Evolutionary conservation across 1,140 invertebrate genomes (phyloP).

Genomic region (Eriocheir sinensis): DNA sequence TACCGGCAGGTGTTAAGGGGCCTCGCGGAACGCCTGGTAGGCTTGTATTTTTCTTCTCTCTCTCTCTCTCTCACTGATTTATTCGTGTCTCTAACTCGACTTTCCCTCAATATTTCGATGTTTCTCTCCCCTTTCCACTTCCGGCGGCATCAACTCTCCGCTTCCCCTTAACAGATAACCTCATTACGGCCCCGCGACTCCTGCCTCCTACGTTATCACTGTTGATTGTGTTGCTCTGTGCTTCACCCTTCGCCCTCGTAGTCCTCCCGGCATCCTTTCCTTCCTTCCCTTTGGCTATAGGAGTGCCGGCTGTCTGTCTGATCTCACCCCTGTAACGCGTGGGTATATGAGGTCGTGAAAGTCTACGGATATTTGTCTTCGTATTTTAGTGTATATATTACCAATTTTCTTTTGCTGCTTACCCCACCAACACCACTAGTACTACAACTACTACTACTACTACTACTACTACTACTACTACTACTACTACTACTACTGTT

Average conservation of each 20-base stretch:
- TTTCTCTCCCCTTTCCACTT: not conserved
- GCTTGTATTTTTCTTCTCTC: not conserved
- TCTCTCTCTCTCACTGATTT: no score
- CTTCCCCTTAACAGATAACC: not conserved
- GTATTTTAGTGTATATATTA: no score
- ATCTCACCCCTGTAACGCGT: no score
- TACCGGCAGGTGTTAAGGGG: not conserved
- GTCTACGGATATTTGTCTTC: no score
- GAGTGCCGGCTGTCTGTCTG: no score
- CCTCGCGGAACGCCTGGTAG: not conserved
- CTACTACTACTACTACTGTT: not conserved
- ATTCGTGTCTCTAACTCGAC: no score
- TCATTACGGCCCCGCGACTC: not conserved
- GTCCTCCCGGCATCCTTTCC: no score
- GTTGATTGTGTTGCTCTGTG: not conserved
- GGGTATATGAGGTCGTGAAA: no score
- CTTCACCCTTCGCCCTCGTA: not conserved
- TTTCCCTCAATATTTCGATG: not conserved
- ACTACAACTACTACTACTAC: not conserved
- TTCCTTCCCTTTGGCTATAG: not conserved
- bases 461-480: conserved; percentile 1
- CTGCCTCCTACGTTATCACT: not conserved
- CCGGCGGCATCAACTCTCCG: not conserved
- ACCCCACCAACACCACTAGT: not conserved
- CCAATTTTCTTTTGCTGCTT: no score